These are phyloP conservation scores for Thalassophryne amazonica DNA, from an alignment of 2,797 vertebrate species.

Conservation along the genomic window DNA sequence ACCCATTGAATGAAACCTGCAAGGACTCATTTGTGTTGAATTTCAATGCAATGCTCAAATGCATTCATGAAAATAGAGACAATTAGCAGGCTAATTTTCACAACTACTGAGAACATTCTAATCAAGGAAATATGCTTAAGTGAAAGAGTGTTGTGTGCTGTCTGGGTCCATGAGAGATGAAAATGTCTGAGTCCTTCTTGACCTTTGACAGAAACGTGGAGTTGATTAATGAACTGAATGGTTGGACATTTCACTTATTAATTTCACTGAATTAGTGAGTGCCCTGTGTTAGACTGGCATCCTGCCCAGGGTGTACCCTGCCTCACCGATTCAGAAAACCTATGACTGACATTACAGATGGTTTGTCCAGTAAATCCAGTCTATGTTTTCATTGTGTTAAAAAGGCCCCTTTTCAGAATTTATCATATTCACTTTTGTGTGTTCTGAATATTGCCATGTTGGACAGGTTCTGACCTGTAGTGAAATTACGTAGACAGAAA, in stretches of 20 bases:
- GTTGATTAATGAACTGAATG: slow-evolving; percentile 5
- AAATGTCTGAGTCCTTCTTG: slow-evolving; percentile 34
- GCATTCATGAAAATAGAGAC: slow-evolving; percentile 64
- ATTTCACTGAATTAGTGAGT: too few species aligned
- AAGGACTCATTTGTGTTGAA: slow-evolving; percentile 71
- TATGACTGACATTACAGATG: too few species aligned
- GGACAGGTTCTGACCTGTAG: too few species aligned
- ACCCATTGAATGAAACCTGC: slow-evolving; percentile 55
- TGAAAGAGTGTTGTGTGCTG: slow-evolving; percentile 51
- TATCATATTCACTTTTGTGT: too few species aligned
- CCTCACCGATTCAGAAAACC: too few species aligned
- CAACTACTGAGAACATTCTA: slow-evolving; percentile 65
- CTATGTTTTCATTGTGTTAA: too few species aligned
- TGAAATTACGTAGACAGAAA: too few species aligned
- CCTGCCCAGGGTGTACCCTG: too few species aligned
- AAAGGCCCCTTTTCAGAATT: too few species aligned
- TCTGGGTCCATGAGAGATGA: slow-evolving; percentile 6
- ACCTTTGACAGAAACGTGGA: slow-evolving; percentile 43
- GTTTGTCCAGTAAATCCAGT: too few species aligned
- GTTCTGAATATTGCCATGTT: too few species aligned
- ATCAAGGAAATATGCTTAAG: slow-evolving; percentile 62
- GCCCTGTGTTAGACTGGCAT: too few species aligned
- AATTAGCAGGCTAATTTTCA: slow-evolving; percentile 77
- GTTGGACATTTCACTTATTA: neutral
- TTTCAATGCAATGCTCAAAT: slow-evolving; percentile 74